Evolutionary conservation across 1,140 invertebrate species (phyloP).

Genomic region (Thereuonema tuberculata): DNA sequence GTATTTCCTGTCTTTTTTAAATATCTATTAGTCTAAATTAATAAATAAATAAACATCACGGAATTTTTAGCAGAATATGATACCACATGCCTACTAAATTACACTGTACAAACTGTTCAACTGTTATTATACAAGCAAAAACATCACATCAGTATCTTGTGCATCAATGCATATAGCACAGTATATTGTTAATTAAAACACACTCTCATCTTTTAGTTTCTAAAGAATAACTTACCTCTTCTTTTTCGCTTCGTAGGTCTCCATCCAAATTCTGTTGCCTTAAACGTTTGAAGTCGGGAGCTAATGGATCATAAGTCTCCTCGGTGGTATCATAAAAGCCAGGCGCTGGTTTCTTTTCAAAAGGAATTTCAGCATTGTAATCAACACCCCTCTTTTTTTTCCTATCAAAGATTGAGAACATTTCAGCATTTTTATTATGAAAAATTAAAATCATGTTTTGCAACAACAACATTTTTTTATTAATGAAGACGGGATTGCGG

Average conservation of each 20-base stretch:
- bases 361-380: constrained; percentile 96
- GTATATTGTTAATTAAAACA: no score
- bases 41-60: no score
- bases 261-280: constrained; percentile 87
- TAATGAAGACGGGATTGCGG: no score
- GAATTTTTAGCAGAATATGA: no score
- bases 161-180: no score
- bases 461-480: background rate
- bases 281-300: constrained; percentile 75
- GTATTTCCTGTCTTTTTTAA: no score
- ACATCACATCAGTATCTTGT: no score
- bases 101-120: no score
- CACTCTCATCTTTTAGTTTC: background rate
- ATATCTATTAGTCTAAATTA: no score
- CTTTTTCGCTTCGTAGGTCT: constrained; percentile 71
- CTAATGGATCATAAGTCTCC: constrained; percentile 72
- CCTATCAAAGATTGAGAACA: constrained; percentile 20
- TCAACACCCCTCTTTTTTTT: constrained; percentile 81
- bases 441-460: no score
- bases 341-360: constrained; percentile 79
- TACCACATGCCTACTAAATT: no score
- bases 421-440: background rate
- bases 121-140: no score
- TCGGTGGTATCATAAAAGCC: constrained; percentile 90
- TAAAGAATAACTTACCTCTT: constrained; percentile 51